Evolutionary conservation across 2,113 vertebrate species (phyloP).

Genomic region (Hystrix cristata): DNA sequence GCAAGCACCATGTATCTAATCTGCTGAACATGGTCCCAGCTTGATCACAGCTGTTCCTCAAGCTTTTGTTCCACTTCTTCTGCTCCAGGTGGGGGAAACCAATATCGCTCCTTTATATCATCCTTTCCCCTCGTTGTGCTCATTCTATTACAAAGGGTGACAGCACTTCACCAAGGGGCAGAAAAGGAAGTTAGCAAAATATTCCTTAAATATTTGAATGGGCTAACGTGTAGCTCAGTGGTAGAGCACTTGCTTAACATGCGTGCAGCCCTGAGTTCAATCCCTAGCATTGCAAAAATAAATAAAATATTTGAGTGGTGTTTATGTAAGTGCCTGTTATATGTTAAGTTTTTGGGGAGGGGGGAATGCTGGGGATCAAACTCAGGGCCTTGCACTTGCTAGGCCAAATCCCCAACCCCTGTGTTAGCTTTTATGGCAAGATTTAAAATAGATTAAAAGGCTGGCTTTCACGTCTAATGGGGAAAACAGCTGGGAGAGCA

Average conservation of each 20-base stretch:
- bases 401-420: too few relatives aligned
- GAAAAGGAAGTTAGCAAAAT: neutral
- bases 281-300: neutral
- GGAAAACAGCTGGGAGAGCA: neutral
- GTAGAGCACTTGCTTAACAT: neutral
- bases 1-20: neutral
- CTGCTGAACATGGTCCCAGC: neutral
- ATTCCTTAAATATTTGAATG: neutral
- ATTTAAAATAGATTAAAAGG: neutral
- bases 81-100: neutral
- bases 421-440: neutral
- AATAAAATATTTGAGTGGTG: neutral
- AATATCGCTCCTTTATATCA: neutral
- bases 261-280: neutral
- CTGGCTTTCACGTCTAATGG: neutral
- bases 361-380: too few relatives aligned
- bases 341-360: neutral
- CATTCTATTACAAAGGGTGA: neutral
- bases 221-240: neutral
- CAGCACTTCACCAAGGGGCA: neutral
- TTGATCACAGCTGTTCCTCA: neutral
- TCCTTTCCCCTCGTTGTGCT: neutral
- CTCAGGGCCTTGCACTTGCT: too few relatives aligned
- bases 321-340: neutral
- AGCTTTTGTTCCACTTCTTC: neutral